Evolutionary conservation across 2,113 vertebrate species (phyloP), one percentile per base, ranked within the genome.

Genomic region (Scomber japonicus): DNA sequence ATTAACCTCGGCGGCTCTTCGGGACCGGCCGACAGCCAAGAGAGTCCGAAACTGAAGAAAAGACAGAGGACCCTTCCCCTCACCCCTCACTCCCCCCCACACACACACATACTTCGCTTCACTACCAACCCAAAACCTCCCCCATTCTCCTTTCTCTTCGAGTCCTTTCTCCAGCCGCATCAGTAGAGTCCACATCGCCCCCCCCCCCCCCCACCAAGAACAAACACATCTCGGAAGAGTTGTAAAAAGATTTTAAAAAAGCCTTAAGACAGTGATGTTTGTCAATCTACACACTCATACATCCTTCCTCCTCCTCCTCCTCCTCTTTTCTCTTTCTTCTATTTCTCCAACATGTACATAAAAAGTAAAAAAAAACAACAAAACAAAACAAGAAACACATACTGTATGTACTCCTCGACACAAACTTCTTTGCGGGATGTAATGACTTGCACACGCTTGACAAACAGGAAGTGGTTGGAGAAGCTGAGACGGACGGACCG

Each of bases 181-280:
- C 80, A 66, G 80, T 81, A 74, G 79, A 76, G 72, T 77, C 82
- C 59, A 62, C 17, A n/a, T 44, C 65, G n/a, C 63, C 67, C 5
- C 31, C 31, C 31, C 31, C 31, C 2, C 31, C 31, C 31, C 6
- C 31, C 31, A 35, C 76, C 57, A 24, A 65, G 45, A 80, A 79
- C 75, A 66, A 76, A 90, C 81, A 54, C 78, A 9, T 89, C 71
- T 78, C 73, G 44, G 71, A 85, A 68, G 83, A 91, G 72, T 79
- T 83, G 71, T 71, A 80, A 81, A 78, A 84, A 71, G 61, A 40
- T 27, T 27, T 27, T 72, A 70, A 80, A 90, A 85, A 91, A 90
- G 94, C 94, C 94, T 95, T 95, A 94, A 94, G 91, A 94, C 90
- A 92, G 89, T 88, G 81, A 91, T 79, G 87, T 93, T 91, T 93